Percentiles rank a stretch among this genome's conserved stretches.
Conservation (phyloP, 2,113 vertebrate genomes). For the Struthio camelus region DNA sequence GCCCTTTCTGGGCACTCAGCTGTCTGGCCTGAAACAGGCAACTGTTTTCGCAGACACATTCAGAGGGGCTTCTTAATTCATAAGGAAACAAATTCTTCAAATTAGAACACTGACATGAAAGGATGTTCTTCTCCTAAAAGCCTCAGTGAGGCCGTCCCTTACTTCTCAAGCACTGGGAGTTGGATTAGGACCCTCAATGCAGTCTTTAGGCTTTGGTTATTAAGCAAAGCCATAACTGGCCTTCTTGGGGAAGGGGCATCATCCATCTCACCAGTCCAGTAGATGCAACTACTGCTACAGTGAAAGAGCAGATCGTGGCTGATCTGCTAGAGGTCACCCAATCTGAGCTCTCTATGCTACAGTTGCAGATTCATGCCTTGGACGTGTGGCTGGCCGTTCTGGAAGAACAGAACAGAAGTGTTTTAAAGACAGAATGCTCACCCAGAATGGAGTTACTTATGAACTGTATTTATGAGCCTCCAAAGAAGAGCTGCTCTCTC, state of each 20-base stretch:
- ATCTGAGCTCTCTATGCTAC: background rate
- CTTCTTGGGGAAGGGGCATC: background rate
- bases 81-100: background rate
- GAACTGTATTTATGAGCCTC: background rate
- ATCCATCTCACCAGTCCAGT: background rate
- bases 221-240: background rate
- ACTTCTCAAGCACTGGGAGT: background rate
- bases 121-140: background rate
- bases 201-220: background rate
- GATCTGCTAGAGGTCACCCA: background rate
- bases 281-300: background rate
- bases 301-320: background rate
- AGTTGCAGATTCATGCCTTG: background rate
- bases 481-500: background rate
- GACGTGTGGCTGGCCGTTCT: rapidly evolving
- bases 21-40: background rate
- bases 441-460: background rate
- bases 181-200: background rate
- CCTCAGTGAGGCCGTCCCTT: background rate
- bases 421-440: background rate
- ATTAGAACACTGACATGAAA: background rate
- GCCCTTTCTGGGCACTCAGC: no score
- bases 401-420: background rate
- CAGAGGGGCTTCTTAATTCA: background rate
- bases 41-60: background rate